These are phyloP conservation scores for Diachasmimorpha longicaudata DNA, from an alignment of 1,140 invertebrate species.

Conservation along the genomic window DNA sequence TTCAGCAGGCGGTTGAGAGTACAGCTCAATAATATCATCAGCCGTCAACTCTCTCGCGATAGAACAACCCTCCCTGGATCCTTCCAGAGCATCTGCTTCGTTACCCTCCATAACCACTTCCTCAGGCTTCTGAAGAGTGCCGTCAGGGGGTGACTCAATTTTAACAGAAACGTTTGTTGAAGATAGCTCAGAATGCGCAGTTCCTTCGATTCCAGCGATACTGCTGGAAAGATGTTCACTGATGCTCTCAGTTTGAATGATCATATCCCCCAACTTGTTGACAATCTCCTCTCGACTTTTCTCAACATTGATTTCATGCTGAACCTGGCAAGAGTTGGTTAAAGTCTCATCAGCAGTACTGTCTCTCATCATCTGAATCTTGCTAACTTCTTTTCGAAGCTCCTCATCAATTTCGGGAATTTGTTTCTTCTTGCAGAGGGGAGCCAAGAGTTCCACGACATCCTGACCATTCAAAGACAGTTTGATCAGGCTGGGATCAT, in stretches of 20 bases:
- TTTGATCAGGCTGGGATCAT: conserved; percentile 34
- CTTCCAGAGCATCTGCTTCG: neutral
- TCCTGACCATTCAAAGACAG: conserved; percentile 38
- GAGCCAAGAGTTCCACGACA: conserved; percentile 39
- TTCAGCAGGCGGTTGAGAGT: neutral
- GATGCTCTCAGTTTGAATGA: neutral
- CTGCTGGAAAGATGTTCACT: conserved; percentile 7
- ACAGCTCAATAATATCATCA: conserved; percentile 5
- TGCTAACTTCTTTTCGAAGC: neutral
- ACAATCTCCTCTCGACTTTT: neutral
- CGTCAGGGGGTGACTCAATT: neutral
- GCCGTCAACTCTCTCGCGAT: neutral
- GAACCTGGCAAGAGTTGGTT: neutral
- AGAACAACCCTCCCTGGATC: neutral
- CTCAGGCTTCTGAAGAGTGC: neutral
- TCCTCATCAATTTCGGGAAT: neutral
- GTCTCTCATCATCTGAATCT: neutral
- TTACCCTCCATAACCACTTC: neutral
- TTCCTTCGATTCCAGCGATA: conserved; percentile 18
- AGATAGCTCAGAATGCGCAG: neutral
- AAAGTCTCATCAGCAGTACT: neutral
- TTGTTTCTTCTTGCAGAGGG: conserved; percentile 27
- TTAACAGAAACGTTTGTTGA: neutral
- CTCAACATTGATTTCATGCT: neutral
- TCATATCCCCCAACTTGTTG: neutral